Conservation (phyloP, 2,797 vertebrate genomes). For the Tauraco hartlaubi region DNA sequence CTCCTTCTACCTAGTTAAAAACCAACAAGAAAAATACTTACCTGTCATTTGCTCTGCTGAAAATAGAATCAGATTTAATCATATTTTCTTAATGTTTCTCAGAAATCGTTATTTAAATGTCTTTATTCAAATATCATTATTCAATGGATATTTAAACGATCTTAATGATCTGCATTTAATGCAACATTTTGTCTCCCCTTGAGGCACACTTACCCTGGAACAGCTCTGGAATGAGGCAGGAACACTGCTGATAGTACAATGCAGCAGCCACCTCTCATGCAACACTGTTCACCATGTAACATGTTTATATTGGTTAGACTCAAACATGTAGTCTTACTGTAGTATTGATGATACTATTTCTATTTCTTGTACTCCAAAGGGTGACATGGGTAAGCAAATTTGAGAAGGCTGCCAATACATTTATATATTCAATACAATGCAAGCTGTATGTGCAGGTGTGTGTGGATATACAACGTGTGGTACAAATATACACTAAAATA, state of each 20-base stretch:
- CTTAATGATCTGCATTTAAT: neutral
- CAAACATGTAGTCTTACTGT: neutral
- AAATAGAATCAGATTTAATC: neutral
- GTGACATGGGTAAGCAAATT: neutral
- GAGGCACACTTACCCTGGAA: neutral
- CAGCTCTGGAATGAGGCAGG: neutral
- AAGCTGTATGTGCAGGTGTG: neutral
- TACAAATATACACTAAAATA: neutral
- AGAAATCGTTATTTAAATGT: neutral
- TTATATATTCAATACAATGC: neutral
- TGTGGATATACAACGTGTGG: neutral
- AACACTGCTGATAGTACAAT: rapidly evolving
- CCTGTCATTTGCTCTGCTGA: neutral
- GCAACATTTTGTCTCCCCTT: neutral
- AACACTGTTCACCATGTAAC: neutral
- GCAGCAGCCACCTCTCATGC: neutral
- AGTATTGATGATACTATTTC: neutral
- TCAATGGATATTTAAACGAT: neutral
- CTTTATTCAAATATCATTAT: neutral
- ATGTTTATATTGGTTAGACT: neutral
- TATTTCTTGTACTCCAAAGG: neutral
- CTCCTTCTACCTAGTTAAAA: neutral
- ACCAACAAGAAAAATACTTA: neutral
- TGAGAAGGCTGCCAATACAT: neutral
- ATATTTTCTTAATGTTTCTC: neutral